These are phyloP conservation scores for Peromyscus maniculatus DNA, from an alignment of 2,113 vertebrate species.

Conservation along the genomic window DNA sequence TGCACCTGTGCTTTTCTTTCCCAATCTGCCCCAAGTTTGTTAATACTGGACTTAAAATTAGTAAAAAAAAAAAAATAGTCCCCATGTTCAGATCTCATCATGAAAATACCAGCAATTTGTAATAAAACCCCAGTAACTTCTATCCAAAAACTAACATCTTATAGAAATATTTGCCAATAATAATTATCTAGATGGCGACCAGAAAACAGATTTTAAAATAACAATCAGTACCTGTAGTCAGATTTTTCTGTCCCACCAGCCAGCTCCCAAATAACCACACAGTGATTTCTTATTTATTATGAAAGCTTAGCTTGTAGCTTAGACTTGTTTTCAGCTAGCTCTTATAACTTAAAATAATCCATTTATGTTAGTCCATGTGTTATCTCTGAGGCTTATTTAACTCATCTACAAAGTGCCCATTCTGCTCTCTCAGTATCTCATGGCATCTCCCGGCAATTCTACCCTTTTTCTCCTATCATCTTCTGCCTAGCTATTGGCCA, in stretches of 20 bases:
- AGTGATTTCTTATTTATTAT: background rate
- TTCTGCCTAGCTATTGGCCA: background rate
- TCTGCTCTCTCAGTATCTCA: background rate
- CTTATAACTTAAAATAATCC: background rate
- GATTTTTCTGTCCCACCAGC: background rate
- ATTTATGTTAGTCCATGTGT: background rate
- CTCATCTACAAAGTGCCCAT: background rate
- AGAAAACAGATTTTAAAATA: background rate
- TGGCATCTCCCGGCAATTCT: background rate
- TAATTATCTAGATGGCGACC: background rate
- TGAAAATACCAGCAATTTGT: background rate
- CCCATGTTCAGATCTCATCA: background rate
- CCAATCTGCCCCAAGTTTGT: background rate
- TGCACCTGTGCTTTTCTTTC: background rate
- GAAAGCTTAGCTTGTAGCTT: background rate
- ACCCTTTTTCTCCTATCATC: background rate
- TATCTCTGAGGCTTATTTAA: background rate
- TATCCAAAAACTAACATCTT: background rate
- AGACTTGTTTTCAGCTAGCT: background rate
- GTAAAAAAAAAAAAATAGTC: background rate
- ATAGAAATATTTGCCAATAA: background rate
- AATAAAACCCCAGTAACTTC: background rate
- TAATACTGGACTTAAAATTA: background rate
- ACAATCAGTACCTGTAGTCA: background rate
- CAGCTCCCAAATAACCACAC: too few species aligned